Percentiles rank a stretch among this genome's conserved stretches.
phyloP scores from a whole-genome alignment of 2,797 vertebrate genomes.

The Poecilia picta region DNA sequence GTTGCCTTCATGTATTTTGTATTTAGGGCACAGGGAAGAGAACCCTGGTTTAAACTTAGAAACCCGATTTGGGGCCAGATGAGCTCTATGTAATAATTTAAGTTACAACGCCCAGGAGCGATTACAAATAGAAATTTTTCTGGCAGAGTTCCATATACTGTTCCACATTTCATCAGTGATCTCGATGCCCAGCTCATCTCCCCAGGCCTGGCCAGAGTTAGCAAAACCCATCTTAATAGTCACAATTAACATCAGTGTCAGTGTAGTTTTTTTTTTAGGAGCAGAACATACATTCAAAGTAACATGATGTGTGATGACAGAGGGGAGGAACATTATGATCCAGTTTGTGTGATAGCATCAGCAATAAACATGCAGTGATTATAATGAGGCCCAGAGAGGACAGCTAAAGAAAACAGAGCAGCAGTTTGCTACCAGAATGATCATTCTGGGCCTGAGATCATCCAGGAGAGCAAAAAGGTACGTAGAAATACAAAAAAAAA shows the following conservation, averaged over 20 bases:
- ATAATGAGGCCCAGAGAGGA: not conserved
- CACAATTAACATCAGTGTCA: not conserved
- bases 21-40: no score
- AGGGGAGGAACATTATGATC: not conserved
- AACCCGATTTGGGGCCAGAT: no score
- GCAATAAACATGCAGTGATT: not conserved
- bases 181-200: no score
- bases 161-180: no score
- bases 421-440: not conserved
- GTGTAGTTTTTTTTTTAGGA: not conserved
- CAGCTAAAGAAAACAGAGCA: not conserved
- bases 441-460: slow-evolving; percentile 1
- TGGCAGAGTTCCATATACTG: no score
- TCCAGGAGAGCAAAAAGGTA: slow-evolving; percentile 36
- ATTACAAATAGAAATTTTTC: no score
- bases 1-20: no score
- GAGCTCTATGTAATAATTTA: no score
- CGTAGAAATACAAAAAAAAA: slow-evolving; percentile 16
- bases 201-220: no score
- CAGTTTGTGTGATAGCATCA: not conserved
- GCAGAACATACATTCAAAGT: not conserved
- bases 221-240: no score
- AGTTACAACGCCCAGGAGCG: no score
- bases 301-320: not conserved
- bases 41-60: no score